phyloP scores from a whole-genome alignment of 2,797 vertebrate species.

The Chelon auratus region DNA sequence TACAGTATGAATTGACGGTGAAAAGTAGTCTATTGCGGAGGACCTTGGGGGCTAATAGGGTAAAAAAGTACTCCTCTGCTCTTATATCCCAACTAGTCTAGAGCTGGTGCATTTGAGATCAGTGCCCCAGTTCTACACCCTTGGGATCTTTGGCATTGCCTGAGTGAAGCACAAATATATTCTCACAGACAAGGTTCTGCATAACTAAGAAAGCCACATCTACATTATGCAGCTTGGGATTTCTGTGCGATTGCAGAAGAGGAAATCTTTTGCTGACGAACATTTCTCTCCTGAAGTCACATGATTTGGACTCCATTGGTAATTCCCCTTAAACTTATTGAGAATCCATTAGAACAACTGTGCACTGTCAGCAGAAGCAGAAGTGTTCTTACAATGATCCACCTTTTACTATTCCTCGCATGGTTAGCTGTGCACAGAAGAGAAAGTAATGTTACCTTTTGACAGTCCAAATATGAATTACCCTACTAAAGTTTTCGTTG shows the following conservation, averaged over 20 bases:
- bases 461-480: neutral
- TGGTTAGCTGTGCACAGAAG: neutral
- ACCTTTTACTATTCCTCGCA: neutral
- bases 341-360: neutral
- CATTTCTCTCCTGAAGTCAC: neutral
- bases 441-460: neutral
- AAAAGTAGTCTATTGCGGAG: neutral
- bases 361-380: neutral
- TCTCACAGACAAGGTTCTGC: neutral
- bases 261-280: neutral
- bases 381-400: too few relatives aligned
- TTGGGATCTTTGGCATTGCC: slow-evolving; percentile 2
- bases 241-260: neutral
- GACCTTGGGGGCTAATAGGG: neutral
- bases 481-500: neutral
- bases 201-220: neutral
- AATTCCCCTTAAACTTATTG: neutral
- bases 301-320: neutral
- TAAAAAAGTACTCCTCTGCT: too few relatives aligned
- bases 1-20: neutral
- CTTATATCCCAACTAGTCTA: too few relatives aligned
- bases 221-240: neutral
- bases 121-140: slow-evolving; percentile 11
- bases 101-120: neutral
- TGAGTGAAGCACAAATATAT: neutral